Evolutionary conservation across 2,797 vertebrate genomes (phyloP).

Genomic region (Acropternis orthonyx): DNA sequence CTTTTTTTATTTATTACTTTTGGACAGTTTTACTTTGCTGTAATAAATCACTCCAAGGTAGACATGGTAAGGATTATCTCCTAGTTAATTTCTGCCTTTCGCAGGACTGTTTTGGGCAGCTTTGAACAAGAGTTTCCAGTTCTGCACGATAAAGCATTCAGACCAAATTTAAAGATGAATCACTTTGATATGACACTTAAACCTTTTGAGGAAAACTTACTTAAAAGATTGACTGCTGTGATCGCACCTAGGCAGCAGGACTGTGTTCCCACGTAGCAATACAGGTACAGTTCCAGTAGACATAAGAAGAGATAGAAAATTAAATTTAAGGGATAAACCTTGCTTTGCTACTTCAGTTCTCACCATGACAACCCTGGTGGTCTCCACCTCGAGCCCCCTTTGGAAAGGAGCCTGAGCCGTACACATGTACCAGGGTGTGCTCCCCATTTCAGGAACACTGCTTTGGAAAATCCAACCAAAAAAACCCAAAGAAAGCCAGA

Average conservation of each 20-base stretch:
- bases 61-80: not conserved
- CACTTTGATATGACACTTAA: not conserved
- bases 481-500: not conserved
- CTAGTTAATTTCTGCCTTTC: not conserved
- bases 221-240: not conserved
- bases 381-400: not conserved
- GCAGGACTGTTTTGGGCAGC: not conserved
- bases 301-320: not conserved
- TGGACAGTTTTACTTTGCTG: slow-evolving; percentile 25
- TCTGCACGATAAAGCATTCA: not conserved
- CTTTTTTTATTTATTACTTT: slow-evolving; percentile 7
- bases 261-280: not conserved
- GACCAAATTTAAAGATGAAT: not conserved
- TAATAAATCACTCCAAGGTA: slow-evolving; percentile 20
- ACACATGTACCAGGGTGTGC: not conserved
- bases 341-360: not conserved
- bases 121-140: not conserved
- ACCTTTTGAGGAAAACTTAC: not conserved
- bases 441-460: not conserved
- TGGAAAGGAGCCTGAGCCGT: not conserved
- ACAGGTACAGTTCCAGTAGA: not conserved
- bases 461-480: not conserved
- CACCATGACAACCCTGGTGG: not conserved
- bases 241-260: not conserved
- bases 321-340: not conserved